Evolutionary conservation across 2,797 vertebrate genomes (phyloP), one percentile per base, ranked within the genome.

Genomic region (Sorex maritimensis): DNA sequence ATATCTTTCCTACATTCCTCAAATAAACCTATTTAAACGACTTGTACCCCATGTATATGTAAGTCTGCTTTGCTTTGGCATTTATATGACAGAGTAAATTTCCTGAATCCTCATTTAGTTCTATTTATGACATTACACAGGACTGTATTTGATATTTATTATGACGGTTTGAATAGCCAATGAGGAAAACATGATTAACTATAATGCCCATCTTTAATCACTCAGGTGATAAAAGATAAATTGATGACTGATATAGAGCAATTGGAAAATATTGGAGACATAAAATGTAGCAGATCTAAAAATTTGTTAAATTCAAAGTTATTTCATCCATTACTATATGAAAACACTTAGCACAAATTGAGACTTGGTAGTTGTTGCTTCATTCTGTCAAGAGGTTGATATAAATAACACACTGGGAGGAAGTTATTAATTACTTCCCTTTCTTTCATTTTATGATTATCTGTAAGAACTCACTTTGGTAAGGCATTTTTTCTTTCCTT

Each of bases 351-450:
- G 88, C 87, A 94, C 85, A 96, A 97, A 96, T 95, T 90, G 95
- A 97, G 88, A 28, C 65, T 81, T 95, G 23, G 75, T 94, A 95
- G 91, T 79, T 92, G 24, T 81, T 91, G 71, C 69, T 97, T 96
- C 90, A 93, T 74, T 61, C 72, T 96, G 91, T 90, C 91, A 92
- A 94, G 91, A 72, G 93, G 86, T 96, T 97, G 97, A 87, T 96
- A 93, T 97, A 97, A 97, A 96, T 93, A 94, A 38, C 69, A 77
- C 80, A 78, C 69, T 34, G 26, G 83, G 80, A 88, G 28, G 49
- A 93, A 97, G 96, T 96, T 93, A 96, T 96, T 97, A 90, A 97
- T 97, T 96, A 86, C 88, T 94, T 95, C 46, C 61, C 85, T 96
- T 92, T 93, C 78, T 97, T 96, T 49, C 44, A 24, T 82, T 96